These are phyloP conservation scores for Emydura subglobosa DNA, from an alignment of 2,113 vertebrate species.

Conservation along the genomic window DNA sequence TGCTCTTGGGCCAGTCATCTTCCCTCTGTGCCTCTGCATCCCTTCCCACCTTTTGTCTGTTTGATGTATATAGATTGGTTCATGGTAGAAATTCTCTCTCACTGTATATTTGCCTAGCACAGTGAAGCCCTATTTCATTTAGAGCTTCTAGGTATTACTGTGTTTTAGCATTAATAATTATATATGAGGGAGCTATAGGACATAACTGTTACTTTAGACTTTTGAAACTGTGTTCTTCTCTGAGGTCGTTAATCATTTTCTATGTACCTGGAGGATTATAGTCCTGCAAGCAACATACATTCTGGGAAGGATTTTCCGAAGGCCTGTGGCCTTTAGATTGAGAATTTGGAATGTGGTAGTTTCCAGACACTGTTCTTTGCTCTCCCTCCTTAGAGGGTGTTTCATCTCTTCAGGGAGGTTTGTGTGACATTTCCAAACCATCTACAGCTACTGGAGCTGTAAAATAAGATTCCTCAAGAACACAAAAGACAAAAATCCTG, in stretches of 20 bases:
- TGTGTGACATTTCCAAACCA: background rate
- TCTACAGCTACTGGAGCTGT: background rate
- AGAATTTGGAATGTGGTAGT: background rate
- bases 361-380: background rate
- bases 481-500: background rate
- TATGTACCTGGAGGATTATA: background rate
- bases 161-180: background rate
- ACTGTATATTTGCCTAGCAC: background rate
- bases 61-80: background rate
- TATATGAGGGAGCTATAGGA: background rate
- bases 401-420: background rate
- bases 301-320: background rate
- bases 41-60: background rate
- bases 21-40: background rate
- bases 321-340: background rate
- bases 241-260: background rate
- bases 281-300: background rate
- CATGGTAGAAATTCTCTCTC: background rate
- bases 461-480: background rate
- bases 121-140: background rate
- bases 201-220: background rate
- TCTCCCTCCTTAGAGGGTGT: background rate
- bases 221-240: background rate
- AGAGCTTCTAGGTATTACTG: background rate
- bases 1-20: background rate